Evolutionary conservation across 1,140 invertebrate genomes (phyloP), one percentile per base, ranked within the genome.

Genomic region (Rhyacophila brunnea): DNA sequence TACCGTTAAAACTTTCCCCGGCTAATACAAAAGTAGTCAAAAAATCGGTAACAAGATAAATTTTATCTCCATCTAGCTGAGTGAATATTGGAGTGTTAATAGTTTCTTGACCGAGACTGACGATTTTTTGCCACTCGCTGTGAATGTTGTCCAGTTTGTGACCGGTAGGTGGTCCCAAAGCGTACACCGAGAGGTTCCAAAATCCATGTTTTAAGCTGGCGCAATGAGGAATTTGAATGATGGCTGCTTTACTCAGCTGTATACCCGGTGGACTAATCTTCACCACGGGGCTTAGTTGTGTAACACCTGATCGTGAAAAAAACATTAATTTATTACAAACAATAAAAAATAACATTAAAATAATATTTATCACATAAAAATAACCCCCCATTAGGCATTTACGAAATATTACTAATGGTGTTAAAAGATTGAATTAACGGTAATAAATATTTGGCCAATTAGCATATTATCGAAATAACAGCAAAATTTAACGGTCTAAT

Each of bases 51-150:
- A 97, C 90, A 51, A 97, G 83, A 75, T 90, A 96, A 57, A 91
- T 91, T 75, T 90, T 87, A 61, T 87, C 87, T 48, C 85, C 83
- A 71, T 98, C 95, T 42, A 98, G 77, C 73, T 98, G 95, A 19
- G 91, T 90, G 72, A 95, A 98, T 35, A 96, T 85, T 6, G 92
- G 90, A 0, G 94, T 96, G 73, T 97, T 95, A 65, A 97, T 94
- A 5, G 93, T 96, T 76, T 98, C 95, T 74, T 95, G 91, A 1
- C 94, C 94, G 13, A 97, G 81, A 7, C 92, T 93, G 7, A 95
- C 86, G 0, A 95, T 83, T 70, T 88, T 89, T 74, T 90, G 84
- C 84, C 88, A 90, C 49, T 85, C 81, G 0, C 82, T 75, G 44
- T 78, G 77, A 13, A 75, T 70, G 53, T 74, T 74, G 57, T 83